Conservation (phyloP, 2,888 invertebrate genomes). For the Agrochola circellaris region DNA sequence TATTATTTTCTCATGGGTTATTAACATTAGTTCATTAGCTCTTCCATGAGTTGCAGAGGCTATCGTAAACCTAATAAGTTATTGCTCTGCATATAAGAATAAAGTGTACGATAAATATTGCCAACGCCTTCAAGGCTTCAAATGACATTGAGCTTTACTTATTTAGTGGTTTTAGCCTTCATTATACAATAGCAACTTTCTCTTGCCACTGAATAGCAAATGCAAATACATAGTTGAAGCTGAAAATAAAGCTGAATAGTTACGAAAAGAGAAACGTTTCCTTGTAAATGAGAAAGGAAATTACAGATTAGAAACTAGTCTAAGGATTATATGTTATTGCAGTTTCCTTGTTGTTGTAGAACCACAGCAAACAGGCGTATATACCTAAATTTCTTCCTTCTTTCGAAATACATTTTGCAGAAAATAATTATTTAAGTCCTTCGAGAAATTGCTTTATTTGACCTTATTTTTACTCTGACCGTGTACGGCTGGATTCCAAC, state of each 20-base stretch:
- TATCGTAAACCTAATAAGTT: not conserved
- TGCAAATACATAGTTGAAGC: slow-evolving; percentile 19
- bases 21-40: not conserved
- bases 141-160: slow-evolving; percentile 2
- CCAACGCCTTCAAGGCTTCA: not conserved
- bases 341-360: not conserved
- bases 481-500: not conserved
- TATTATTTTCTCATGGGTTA: not conserved
- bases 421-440: too few relatives aligned
- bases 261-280: slow-evolving; percentile 12
- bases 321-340: not conserved
- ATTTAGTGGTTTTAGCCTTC: slow-evolving; percentile 24
- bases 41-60: not conserved
- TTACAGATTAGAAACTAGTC: not conserved
- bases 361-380: not conserved
- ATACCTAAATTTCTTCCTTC: not conserved
- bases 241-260: not conserved
- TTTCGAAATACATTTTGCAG: not conserved
- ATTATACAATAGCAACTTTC: slow-evolving; percentile 28
- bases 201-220: slow-evolving; percentile 19
- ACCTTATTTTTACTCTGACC: not conserved
- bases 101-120: not conserved
- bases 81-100: not conserved
- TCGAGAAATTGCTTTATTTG: not conserved
- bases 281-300: slow-evolving; percentile 12